Conservation (phyloP, 2,113 vertebrate species). For the Castor canadensis region DNA sequence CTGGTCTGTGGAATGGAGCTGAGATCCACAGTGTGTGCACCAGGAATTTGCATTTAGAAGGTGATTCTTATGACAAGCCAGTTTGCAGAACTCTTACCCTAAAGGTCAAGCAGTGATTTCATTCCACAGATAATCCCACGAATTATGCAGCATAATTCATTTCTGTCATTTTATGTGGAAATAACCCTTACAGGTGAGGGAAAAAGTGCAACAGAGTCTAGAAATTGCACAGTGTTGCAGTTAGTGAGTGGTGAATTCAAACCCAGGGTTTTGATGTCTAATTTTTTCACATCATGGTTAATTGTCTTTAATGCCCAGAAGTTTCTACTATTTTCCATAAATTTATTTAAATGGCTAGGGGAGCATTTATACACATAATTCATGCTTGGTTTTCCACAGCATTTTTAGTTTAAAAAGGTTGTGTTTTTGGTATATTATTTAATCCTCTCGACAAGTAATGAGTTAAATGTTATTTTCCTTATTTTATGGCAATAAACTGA, state of each 20-base stretch:
- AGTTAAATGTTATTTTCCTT: neutral
- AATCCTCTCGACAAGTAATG: neutral
- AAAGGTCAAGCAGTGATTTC: neutral
- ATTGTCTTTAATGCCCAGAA: neutral
- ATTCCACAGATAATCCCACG: neutral
- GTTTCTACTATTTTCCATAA: slow-evolving; percentile 28
- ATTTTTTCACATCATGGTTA: neutral
- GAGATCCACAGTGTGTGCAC: neutral
- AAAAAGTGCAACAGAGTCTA: neutral
- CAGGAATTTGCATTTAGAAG: no score
- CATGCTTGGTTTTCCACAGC: neutral
- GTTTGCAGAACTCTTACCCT: neutral
- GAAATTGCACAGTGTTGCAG: neutral
- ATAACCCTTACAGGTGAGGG: neutral
- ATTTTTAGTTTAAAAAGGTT: neutral
- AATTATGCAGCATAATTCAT: neutral
- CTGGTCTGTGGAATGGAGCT: neutral
- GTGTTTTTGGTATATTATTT: neutral
- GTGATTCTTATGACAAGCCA: neutral
- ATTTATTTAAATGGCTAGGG: neutral
- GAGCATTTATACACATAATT: neutral
- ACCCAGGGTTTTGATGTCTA: neutral
- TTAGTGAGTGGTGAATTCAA: neutral
- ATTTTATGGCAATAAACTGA: neutral
- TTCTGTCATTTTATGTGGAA: neutral